A percentile compares a stretch with the other conserved stretches of the same genome.
phyloP scores from a whole-genome alignment of 2,797 vertebrate species.

The Brachyalestes nurse region DNA sequence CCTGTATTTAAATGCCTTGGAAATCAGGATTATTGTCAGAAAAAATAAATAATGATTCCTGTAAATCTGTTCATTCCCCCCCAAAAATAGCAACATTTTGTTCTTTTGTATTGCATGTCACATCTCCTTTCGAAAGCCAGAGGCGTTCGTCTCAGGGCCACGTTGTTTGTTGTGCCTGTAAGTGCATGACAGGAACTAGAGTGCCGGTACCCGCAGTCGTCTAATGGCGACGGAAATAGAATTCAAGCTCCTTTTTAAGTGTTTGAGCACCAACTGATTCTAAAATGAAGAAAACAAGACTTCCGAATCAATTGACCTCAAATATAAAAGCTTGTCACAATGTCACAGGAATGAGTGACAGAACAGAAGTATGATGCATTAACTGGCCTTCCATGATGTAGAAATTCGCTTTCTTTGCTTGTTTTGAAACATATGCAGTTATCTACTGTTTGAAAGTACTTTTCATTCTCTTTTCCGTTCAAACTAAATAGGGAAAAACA shows the following conservation, averaged over 20 bases:
- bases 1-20: constrained; percentile 2
- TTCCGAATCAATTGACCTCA: neutral
- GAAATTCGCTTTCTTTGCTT: too few relatives aligned
- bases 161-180: constrained; percentile 12
- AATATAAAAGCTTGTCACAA: constrained; percentile 13
- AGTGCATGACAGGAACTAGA: constrained; percentile 10
- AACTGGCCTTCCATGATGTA: too few relatives aligned
- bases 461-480: too few relatives aligned
- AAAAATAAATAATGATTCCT: constrained; percentile 41
- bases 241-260: neutral
- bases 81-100: constrained; percentile 58
- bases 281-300: neutral
- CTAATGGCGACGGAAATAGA: constrained; percentile 33
- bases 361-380: neutral
- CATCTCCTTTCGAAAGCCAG: constrained; percentile 1
- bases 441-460: too few relatives aligned
- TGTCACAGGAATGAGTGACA: constrained; percentile 8
- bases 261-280: constrained; percentile 6
- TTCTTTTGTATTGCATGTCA: constrained; percentile 55
- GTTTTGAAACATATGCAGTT: too few relatives aligned
- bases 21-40: constrained; percentile 35
- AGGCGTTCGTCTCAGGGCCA: neutral
- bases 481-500: too few relatives aligned
- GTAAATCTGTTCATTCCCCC: constrained; percentile 49
- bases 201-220: neutral